Percentiles rank a stretch among this genome's conserved stretches.
phyloP scores from a whole-genome alignment of 2,888 invertebrate genomes.

The Marasmarcha lunaedactyla region DNA sequence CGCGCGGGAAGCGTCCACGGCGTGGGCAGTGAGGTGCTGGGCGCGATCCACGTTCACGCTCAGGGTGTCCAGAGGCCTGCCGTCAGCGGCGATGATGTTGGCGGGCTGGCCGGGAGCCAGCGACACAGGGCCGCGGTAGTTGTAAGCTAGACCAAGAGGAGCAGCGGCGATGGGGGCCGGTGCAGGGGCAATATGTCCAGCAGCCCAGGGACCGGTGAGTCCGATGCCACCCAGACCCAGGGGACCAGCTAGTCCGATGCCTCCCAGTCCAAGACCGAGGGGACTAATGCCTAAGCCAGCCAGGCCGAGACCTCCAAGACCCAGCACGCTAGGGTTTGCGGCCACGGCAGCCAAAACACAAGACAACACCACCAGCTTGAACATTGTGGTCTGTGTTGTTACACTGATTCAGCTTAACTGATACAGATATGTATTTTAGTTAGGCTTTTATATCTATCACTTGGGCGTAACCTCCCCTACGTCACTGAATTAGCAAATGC shows the following conservation, averaged over 20 bases:
- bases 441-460: conserved; percentile 47
- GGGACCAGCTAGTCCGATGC: neutral
- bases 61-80: conserved; percentile 57
- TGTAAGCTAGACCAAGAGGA: conserved; percentile 21
- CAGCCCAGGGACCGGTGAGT: conserved; percentile 1
- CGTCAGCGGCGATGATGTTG: conserved; percentile 50
- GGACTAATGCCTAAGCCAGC: conserved; percentile 15
- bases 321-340: conserved; percentile 45
- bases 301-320: conserved; percentile 15
- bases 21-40: conserved; percentile 48
- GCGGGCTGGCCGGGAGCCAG: conserved; percentile 57
- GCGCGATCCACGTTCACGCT: conserved; percentile 59
- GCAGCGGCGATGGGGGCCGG: conserved; percentile 18
- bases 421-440: conserved; percentile 28
- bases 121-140: conserved; percentile 57
- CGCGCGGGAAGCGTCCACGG: conserved; percentile 28
- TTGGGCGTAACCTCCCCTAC: conserved; percentile 57
- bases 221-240: neutral
- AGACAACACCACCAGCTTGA: conserved; percentile 74
- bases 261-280: conserved; percentile 12
- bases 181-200: conserved; percentile 11
- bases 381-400: conserved; percentile 44
- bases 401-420: conserved; percentile 34
- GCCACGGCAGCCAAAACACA: conserved; percentile 70
- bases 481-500: conserved; percentile 39